Conservation (phyloP, 2,888 invertebrate genomes). For the Brachyopa scutellaris region DNA sequence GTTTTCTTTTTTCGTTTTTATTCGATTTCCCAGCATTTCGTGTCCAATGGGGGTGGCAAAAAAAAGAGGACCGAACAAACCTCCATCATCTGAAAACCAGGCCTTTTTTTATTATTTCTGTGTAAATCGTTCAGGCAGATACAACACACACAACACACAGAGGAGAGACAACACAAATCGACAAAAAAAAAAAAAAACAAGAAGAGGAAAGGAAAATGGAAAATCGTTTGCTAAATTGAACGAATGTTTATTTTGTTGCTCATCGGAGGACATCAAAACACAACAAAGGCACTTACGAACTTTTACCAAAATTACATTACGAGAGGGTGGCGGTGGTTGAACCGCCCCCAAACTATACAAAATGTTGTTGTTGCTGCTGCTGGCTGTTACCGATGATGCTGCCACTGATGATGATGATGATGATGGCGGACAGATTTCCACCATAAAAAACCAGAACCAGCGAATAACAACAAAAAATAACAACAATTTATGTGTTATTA, state of each 20-base stretch:
- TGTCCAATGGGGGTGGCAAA: slow-evolving; percentile 6
- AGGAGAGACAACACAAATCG: background rate
- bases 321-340: slow-evolving; percentile 18
- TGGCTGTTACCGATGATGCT: slow-evolving; percentile 16
- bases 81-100: slow-evolving; percentile 32
- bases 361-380: background rate
- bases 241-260: slow-evolving; percentile 70
- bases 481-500: slow-evolving; percentile 72
- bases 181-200: background rate
- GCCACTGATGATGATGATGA: slow-evolving; percentile 60
- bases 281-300: slow-evolving; percentile 69
- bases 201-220: slow-evolving; percentile 25
- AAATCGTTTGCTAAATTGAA: slow-evolving; percentile 70
- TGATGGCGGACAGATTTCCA: slow-evolving; percentile 71
- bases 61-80: slow-evolving; percentile 3
- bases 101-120: slow-evolving; percentile 27
- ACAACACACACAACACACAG: background rate
- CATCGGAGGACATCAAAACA: slow-evolving; percentile 64
- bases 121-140: slow-evolving; percentile 31
- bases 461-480: slow-evolving; percentile 36
- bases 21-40: slow-evolving; percentile 30
- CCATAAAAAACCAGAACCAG: slow-evolving; percentile 57
- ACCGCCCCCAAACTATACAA: slow-evolving; percentile 24
- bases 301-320: slow-evolving; percentile 69
- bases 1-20: slow-evolving; percentile 39